A percentile compares a stretch with the other conserved stretches of the same genome.
Evolutionary conservation across 2,797 vertebrate genomes (phyloP).

Genomic region (Pteropus rufus): DNA sequence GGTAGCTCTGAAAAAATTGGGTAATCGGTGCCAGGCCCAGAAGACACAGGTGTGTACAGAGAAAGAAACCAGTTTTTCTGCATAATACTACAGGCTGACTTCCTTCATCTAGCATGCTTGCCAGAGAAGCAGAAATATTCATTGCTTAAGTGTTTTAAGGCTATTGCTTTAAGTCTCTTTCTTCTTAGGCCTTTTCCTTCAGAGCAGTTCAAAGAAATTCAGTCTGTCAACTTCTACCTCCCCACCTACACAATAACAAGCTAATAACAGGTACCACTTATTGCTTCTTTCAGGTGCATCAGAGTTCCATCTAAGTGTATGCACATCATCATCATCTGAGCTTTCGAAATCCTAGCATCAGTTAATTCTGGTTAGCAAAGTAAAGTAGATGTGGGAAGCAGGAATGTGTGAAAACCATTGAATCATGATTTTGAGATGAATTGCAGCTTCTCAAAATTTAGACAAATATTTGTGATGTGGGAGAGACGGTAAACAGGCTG

Average conservation of each 20-base stretch:
- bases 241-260: not conserved
- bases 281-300: not conserved
- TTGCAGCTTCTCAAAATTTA: constrained; percentile 30
- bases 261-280: not conserved
- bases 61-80: not conserved
- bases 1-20: constrained; percentile 7
- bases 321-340: not conserved
- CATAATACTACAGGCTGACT: not conserved
- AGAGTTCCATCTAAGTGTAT: not conserved
- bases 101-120: not conserved
- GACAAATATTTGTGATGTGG: constrained; percentile 22
- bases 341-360: not conserved
- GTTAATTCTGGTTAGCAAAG: not conserved
- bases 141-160: constrained; percentile 4
- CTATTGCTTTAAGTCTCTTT: constrained; percentile 12
- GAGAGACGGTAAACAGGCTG: constrained; percentile 1
- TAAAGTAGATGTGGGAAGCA: constrained; percentile 1
- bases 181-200: constrained; percentile 40
- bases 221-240: not conserved
- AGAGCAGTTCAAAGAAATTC: not conserved
- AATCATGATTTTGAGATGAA: constrained; percentile 30
- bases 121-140: not conserved
- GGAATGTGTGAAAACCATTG: not conserved
- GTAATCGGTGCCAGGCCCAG: not conserved
- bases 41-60: not conserved